Conservation (phyloP, 2,113 vertebrate genomes). For the Caracal caracal region DNA sequence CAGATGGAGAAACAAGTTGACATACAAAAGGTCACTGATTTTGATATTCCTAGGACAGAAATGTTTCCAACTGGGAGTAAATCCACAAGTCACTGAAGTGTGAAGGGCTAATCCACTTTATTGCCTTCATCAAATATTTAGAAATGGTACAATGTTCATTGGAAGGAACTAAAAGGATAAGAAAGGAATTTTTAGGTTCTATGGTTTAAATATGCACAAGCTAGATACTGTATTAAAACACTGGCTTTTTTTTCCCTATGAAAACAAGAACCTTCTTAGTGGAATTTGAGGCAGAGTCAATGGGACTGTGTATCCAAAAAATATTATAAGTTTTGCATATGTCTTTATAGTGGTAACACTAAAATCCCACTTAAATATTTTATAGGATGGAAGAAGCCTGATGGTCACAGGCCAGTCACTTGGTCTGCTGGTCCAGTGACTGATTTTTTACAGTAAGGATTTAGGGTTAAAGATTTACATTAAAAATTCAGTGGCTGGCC, state of each 20-base stretch:
- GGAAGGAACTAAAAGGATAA: background rate
- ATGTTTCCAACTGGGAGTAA: conserved; percentile 38
- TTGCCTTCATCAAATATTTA: conserved; percentile 60
- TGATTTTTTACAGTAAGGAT: background rate
- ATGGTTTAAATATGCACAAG: background rate
- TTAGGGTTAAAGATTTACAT: background rate
- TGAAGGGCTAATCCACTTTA: conserved; percentile 41
- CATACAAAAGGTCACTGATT: conserved; percentile 66
- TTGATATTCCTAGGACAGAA: conserved; percentile 35
- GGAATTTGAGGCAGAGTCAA: background rate
- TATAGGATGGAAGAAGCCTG: background rate
- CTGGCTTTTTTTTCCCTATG: background rate
- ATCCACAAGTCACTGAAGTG: conserved; percentile 8
- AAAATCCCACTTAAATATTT: background rate
- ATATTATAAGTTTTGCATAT: background rate
- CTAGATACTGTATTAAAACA: background rate
- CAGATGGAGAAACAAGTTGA: conserved; percentile 42
- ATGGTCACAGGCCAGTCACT: background rate
- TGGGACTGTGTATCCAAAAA: background rate
- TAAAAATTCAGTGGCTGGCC: background rate
- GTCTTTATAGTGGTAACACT: background rate
- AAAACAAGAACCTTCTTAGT: background rate
- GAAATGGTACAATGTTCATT: background rate
- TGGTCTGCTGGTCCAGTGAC: background rate
- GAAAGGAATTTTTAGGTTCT: background rate